Evolutionary conservation across 1,140 invertebrate species (phyloP).

Genomic region (Meloidogyne exigua): DNA sequence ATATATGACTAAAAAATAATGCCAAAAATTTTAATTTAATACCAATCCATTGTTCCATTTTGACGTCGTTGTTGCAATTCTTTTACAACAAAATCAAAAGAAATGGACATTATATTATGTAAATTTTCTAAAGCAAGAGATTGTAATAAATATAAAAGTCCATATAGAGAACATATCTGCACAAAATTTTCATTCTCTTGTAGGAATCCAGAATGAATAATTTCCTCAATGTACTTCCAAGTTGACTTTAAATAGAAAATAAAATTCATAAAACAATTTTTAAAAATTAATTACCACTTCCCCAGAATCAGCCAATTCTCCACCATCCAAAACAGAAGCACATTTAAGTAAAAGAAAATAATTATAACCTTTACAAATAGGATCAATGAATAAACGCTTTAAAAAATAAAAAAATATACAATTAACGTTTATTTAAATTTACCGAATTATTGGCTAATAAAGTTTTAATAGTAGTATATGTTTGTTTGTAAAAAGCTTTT

Average conservation of each 20-base stretch:
- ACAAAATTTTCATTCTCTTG: conserved; percentile 41
- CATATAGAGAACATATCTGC: conserved; percentile 43
- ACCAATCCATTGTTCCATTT: conserved; percentile 38
- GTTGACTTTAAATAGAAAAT: background rate
- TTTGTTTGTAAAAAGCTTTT: conserved; percentile 34
- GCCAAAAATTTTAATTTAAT: background rate
- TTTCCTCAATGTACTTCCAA: conserved; percentile 30
- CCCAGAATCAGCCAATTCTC: conserved; percentile 4
- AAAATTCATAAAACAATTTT: background rate
- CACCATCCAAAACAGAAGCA: conserved; percentile 46
- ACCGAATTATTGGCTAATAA: conserved; percentile 29
- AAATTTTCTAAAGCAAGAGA: conserved; percentile 42
- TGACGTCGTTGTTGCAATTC: conserved; percentile 37
- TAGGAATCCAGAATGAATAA: conserved; percentile 40
- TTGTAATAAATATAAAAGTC: conserved; percentile 53
- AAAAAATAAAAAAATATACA: background rate
- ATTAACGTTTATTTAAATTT: background rate
- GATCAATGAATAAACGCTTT: conserved; percentile 35
- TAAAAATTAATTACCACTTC: conserved; percentile 8
- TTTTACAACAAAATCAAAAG: conserved; percentile 42
- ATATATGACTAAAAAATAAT: conserved; percentile 32
- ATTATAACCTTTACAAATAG: conserved; percentile 37
- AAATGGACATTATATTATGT: conserved; percentile 19
- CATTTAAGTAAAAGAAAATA: conserved; percentile 55
- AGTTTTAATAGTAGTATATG: conserved; percentile 42